phyloP scores from a whole-genome alignment of 2,888 invertebrate species.

The Dynastes grantii region DNA sequence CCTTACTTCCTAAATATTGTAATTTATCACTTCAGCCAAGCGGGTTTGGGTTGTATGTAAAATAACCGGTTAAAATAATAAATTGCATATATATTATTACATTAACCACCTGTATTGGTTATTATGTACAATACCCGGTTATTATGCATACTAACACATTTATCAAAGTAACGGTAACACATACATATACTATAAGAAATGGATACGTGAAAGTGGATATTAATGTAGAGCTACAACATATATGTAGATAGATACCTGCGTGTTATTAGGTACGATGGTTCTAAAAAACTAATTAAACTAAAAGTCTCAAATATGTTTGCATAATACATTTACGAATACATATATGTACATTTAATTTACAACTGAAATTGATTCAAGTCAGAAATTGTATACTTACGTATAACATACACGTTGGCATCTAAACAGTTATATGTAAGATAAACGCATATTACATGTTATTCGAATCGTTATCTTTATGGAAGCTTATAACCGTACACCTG shows the following conservation, averaged over 20 bases:
- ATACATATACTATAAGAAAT: background rate
- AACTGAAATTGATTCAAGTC: background rate
- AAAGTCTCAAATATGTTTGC: no score
- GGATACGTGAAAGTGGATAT: background rate
- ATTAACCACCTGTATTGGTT: no score
- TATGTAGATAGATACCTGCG: background rate
- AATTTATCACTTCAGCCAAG: no score
- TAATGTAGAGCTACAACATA: background rate
- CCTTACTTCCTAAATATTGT: no score
- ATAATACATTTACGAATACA: background rate
- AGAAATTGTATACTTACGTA: background rate
- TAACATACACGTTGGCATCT: background rate
- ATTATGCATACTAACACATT: no score
- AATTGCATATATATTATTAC: no score
- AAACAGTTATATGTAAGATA: background rate
- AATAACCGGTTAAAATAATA: no score
- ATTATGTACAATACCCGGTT: no score
- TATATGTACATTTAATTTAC: background rate
- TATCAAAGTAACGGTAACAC: no score
- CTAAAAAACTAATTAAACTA: no score
- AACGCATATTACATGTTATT: background rate
- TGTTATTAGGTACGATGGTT: background rate
- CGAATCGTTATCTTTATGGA: slow-evolving; percentile 12
- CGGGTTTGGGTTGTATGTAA: no score
- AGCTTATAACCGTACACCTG: slow-evolving; percentile 14